Evolutionary conservation across 2,113 vertebrate species (phyloP), one percentile per base, ranked within the genome.

Genomic region (Lathamus discolor): DNA sequence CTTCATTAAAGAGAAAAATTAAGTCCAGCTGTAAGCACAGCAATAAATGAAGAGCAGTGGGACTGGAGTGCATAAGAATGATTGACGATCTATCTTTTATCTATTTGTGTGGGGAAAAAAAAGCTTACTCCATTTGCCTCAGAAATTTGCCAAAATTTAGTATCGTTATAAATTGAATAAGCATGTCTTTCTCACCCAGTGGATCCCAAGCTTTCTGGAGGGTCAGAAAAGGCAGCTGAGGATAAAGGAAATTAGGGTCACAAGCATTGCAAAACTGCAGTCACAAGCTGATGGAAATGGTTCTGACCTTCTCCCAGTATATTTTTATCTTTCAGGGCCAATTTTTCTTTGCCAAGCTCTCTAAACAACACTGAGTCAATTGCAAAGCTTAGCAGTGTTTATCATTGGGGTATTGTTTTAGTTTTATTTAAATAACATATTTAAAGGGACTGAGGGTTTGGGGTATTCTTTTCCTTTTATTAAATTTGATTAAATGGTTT

Each of bases 231-330:
- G 93, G 83, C 93, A 96, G 43, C 22, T 93, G 77, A 95, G 91
- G 89, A 91, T 92, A 94, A 82, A 91, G 94, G 88, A 93, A 93
- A 81, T 17, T 66, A 37, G 89, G 86, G 77, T 93, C 89, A 91
- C 39, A 84, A 27, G 13, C 66, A n/a, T 73, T 96, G 86, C 89
- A 92, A 95, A 97, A 93, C 46, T 88, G 19, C 39, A 91, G n/a
- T 80, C 57, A 37, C 61, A 44, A 28, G 17, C 64, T 69, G 27
- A 88, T 86, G 73, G 62, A 91, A 92, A 67, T 0, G 7, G 41
- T 69, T 91, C 80, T 91, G 80, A 93, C 74, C 80, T 57, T 62
- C 22, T 95, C 61, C 68, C 31, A 68, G 31, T 9, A 10, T 39
- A 41, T 37, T 92, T 93, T 61, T 55, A 6, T 84, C 55, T 78